A percentile compares a stretch with the other conserved stretches of the same genome.
Conservation (phyloP, 2,797 vertebrate species). For the Pseudomugil gertrudae region DNA sequence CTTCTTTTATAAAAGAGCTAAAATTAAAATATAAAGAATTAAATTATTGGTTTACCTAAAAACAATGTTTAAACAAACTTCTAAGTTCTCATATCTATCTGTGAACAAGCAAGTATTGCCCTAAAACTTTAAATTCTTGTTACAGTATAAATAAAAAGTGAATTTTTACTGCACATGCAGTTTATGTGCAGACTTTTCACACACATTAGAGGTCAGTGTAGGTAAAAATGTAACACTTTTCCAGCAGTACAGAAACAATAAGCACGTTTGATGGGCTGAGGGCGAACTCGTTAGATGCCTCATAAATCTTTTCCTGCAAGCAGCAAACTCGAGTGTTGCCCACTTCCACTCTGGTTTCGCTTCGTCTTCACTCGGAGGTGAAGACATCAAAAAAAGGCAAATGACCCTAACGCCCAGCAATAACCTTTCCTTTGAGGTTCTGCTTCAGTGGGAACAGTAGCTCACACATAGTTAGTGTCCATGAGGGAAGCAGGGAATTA, state of each 20-base stretch:
- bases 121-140: too few relatives aligned
- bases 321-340: not conserved
- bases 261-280: not conserved
- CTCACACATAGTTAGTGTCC: constrained; percentile 18
- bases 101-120: too few relatives aligned
- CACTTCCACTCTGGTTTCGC: not conserved
- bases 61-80: too few relatives aligned
- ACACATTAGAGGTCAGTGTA: not conserved
- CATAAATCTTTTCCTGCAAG: constrained; percentile 9
- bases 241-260: constrained; percentile 3
- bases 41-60: too few relatives aligned
- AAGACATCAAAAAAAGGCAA: constrained; percentile 51
- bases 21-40: too few relatives aligned
- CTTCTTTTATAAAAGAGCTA: too few relatives aligned
- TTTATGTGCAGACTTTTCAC: not conserved
- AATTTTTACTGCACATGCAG: too few relatives aligned
- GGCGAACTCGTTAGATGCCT: constrained; percentile 5
- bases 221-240: not conserved
- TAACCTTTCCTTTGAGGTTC: constrained; percentile 37
- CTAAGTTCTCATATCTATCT: too few relatives aligned
- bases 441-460: constrained; percentile 22
- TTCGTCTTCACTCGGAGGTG: constrained; percentile 16
- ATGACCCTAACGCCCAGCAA: constrained; percentile 39
- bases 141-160: too few relatives aligned
- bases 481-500: constrained; percentile 17